phyloP scores from a whole-genome alignment of 2,888 invertebrate species.

The Lasioglossum calceatum region DNA sequence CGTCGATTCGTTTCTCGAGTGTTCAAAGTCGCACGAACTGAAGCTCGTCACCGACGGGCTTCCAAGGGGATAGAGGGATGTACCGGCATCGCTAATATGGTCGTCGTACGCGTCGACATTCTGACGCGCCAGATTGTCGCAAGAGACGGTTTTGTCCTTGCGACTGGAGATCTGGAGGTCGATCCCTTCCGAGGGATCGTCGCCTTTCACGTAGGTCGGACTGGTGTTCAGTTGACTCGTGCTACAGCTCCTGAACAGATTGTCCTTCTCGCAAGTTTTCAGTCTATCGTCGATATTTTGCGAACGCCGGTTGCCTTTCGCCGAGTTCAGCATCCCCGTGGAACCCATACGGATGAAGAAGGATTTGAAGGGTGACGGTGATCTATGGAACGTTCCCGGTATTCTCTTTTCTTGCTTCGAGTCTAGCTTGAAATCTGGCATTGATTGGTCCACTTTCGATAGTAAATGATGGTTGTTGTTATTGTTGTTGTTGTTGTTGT shows the following conservation, averaged over 20 bases:
- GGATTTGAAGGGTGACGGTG: constrained; percentile 89
- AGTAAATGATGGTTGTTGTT: constrained; percentile 62
- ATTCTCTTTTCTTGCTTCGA: constrained; percentile 72
- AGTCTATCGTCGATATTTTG: constrained; percentile 84
- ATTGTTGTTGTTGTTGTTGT: constrained; percentile 64
- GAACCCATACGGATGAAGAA: constrained; percentile 92
- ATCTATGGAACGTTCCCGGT: constrained; percentile 85
- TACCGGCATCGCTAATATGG: constrained; percentile 31
- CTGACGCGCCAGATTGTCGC: constrained; percentile 78
- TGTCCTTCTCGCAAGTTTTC: constrained; percentile 84
- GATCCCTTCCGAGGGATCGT: constrained; percentile 92
- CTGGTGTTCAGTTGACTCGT: constrained; percentile 90
- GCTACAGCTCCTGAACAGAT: constrained; percentile 90
- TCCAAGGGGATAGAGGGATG: constrained; percentile 47
- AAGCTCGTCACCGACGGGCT: constrained; percentile 64
- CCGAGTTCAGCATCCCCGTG: constrained; percentile 90
- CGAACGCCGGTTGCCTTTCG: constrained; percentile 82
- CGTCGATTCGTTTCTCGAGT: constrained; percentile 70
- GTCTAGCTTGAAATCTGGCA: constrained; percentile 68
- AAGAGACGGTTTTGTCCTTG: constrained; percentile 82
- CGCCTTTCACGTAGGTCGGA: constrained; percentile 89
- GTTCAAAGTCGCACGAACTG: constrained; percentile 77
- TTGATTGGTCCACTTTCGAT: constrained; percentile 67
- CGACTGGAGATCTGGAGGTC: constrained; percentile 86
- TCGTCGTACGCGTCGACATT: constrained; percentile 72